phyloP scores from a whole-genome alignment of 2,888 invertebrate genomes.

The Hirudinaria manillensis region DNA sequence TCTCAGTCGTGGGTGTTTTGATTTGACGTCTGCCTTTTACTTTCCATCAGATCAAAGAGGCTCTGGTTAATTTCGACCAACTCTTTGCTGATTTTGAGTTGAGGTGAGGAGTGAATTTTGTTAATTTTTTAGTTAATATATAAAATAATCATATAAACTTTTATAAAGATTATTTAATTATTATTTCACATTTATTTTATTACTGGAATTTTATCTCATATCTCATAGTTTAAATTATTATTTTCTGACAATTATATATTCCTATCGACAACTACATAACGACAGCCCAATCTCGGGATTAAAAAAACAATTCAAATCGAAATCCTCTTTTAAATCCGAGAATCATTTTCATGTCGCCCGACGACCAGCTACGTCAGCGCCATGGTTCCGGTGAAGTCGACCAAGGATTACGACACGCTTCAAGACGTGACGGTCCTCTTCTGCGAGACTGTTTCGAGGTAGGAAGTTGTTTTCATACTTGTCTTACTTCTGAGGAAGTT shows the following conservation, averaged over 20 bases:
- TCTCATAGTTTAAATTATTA: no score
- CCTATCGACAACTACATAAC: no score
- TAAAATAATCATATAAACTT: background rate
- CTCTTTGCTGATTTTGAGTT: slow-evolving; percentile 95
- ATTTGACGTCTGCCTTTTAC: background rate
- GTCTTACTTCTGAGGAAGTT: background rate
- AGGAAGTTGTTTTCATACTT: background rate
- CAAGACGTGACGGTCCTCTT: slow-evolving; percentile 82
- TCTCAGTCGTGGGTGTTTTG: background rate
- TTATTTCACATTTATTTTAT: no score
- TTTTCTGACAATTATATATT: no score
- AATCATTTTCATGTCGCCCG: no score
- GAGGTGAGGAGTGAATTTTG: slow-evolving; percentile 49
- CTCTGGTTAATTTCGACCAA: slow-evolving; percentile 73
- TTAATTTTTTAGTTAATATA: background rate
- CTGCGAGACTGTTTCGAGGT: slow-evolving; percentile 76
- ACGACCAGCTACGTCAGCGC: slow-evolving; percentile 82
- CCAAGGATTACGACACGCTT: slow-evolving; percentile 89
- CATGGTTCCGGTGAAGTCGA: slow-evolving; percentile 96
- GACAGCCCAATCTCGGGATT: no score
- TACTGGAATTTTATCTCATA: no score
- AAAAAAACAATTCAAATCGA: no score
- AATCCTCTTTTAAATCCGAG: no score
- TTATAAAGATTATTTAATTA: no score
- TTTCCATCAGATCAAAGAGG: slow-evolving; percentile 49